These are phyloP conservation scores for Andricus grossulariae DNA, from an alignment of 1,140 invertebrate genomes.

Conservation along the genomic window DNA sequence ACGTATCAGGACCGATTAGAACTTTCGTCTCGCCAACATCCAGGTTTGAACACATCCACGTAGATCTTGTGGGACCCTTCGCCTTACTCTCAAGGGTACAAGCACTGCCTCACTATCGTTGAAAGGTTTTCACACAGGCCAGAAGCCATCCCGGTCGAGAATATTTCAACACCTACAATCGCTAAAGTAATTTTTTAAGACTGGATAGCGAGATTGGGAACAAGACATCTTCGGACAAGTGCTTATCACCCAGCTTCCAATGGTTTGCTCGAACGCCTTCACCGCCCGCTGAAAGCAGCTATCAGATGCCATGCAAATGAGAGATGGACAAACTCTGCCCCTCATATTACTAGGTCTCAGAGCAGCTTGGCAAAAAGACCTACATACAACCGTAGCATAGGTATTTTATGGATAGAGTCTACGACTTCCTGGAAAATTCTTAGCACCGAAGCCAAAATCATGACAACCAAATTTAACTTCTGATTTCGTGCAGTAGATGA, in stretches of 20 bases:
- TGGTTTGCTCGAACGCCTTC: not conserved
- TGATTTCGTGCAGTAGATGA: not conserved
- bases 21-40: too few species aligned
- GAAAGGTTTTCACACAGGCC: too few species aligned
- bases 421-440: conserved; percentile 55
- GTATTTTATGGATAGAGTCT: conserved; percentile 59
- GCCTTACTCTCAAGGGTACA: too few species aligned
- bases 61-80: too few species aligned
- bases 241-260: not conserved
- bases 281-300: not conserved
- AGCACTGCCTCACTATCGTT: too few species aligned
- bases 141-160: too few species aligned
- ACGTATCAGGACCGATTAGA: too few species aligned
- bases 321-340: not conserved
- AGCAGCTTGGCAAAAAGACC: conserved; percentile 57
- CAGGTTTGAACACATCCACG: too few species aligned
- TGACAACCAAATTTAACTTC: not conserved
- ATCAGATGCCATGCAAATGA: not conserved
- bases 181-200: too few species aligned
- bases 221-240: not conserved
- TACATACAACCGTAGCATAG: conserved; percentile 59
- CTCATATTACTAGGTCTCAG: not conserved
- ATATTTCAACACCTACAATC: too few species aligned
- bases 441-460: not conserved
- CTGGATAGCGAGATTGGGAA: too few species aligned